Evolutionary conservation across 2,797 vertebrate species (phyloP).

Genomic region (Halcyon badia): DNA sequence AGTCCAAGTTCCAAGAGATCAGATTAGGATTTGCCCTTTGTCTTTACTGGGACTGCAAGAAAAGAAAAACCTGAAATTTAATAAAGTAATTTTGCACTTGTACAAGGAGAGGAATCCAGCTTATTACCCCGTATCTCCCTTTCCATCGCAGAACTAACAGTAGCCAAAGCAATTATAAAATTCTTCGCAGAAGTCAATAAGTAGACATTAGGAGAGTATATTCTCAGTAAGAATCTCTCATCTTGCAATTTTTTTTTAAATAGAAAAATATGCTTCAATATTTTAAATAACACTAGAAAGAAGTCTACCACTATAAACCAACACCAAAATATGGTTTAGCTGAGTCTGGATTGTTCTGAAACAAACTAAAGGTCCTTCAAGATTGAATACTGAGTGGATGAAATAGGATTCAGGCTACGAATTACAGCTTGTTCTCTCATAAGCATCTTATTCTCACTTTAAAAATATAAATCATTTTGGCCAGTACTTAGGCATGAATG

Average conservation of each 20-base stretch:
- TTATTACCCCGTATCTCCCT: neutral
- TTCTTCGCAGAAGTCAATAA: neutral
- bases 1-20: neutral
- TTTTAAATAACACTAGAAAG: neutral
- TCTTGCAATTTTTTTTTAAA: neutral
- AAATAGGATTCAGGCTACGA: neutral
- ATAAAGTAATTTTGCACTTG: neutral
- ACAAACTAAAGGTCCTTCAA: neutral
- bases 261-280: neutral
- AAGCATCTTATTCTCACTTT: neutral
- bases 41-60: neutral
- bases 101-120: neutral
- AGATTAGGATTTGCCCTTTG: neutral
- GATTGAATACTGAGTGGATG: neutral
- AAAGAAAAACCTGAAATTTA: neutral
- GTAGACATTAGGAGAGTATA: neutral
- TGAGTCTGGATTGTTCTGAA: conserved; percentile 13
- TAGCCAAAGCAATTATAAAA: neutral
- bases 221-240: neutral
- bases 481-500: neutral
- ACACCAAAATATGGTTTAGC: neutral
- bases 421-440: neutral
- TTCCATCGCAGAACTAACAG: neutral
- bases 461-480: neutral
- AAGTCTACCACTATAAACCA: neutral